These are phyloP conservation scores for Gallinago solitaria DNA, from an alignment of 2,797 vertebrate species.

Conservation along the genomic window DNA sequence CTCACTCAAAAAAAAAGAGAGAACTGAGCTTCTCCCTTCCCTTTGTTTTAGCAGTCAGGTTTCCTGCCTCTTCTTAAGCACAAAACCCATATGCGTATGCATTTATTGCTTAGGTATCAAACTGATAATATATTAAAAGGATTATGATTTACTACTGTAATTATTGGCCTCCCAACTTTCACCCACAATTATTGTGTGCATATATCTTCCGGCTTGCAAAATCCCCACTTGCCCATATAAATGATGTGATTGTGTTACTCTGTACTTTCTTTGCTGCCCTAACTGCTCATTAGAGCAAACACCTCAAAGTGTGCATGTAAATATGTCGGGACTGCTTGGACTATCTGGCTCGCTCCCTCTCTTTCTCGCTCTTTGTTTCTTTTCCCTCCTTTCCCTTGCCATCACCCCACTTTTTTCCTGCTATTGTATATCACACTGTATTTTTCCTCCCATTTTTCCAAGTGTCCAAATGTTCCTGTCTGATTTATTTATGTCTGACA, in stretches of 20 bases:
- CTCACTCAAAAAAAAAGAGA: neutral
- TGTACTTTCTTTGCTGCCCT: constrained; percentile 13
- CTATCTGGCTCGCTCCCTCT: neutral
- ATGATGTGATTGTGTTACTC: constrained; percentile 29
- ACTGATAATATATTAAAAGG: constrained; percentile 61
- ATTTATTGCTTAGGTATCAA: constrained; percentile 40
- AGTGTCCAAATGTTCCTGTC: constrained; percentile 14
- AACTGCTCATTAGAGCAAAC: constrained; percentile 35
- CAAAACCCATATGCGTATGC: neutral
- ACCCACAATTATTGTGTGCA: constrained; percentile 35
- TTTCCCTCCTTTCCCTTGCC: constrained; percentile 2
- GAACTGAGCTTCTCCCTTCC: neutral
- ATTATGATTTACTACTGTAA: constrained; percentile 64
- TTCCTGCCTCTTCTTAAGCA: constrained; percentile 25
- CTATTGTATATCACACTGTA: neutral
- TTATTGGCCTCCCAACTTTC: constrained; percentile 55
- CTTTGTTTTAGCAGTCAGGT: constrained; percentile 33
- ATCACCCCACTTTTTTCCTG: constrained; percentile 10
- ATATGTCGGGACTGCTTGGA: neutral
- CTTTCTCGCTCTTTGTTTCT: neutral
- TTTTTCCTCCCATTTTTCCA: constrained; percentile 44
- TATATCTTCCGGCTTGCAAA: constrained; percentile 50
- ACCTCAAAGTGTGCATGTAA: constrained; percentile 40
- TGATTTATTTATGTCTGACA: constrained; percentile 48
- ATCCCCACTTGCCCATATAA: constrained; percentile 31